Conservation (phyloP, 1,140 invertebrate genomes). For the Vanessa tameamea region DNA sequence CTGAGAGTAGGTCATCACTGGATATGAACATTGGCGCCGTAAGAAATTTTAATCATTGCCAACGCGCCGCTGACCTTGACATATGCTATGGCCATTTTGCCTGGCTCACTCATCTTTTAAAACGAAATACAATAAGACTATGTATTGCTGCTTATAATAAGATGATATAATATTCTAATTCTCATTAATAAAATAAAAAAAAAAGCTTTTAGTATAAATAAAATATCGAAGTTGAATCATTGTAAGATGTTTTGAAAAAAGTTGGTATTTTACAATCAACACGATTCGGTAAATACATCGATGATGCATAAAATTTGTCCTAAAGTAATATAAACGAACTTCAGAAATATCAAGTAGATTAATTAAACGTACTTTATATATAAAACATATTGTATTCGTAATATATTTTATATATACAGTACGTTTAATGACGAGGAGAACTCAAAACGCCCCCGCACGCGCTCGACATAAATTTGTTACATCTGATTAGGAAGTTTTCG, state of each 20-base stretch:
- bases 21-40: too few species aligned
- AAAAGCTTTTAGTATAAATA: too few species aligned
- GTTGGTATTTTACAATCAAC: background rate
- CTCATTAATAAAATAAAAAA: too few species aligned
- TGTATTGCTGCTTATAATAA: too few species aligned
- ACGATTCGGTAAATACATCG: background rate
- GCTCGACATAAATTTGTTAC: constrained; percentile 72
- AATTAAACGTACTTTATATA: constrained; percentile 21
- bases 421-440: constrained; percentile 5
- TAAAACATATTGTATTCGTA: constrained; percentile 2
- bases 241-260: background rate
- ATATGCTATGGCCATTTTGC: too few species aligned
- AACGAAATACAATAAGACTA: too few species aligned
- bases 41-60: too few species aligned
- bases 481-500: constrained; percentile 75
- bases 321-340: constrained; percentile 38
- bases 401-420: too few species aligned
- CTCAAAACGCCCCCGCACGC: constrained; percentile 50
- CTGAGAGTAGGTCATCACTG: too few species aligned
- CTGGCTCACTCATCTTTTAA: too few species aligned
- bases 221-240: background rate
- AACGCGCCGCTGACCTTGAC: too few species aligned
- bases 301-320: background rate
- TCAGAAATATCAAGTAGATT: constrained; percentile 47
- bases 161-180: too few species aligned